A percentile compares a stretch with the other conserved stretches of the same genome.
These are phyloP conservation scores for Scaeva pyrastri DNA, from an alignment of 2,888 invertebrate genomes.

Conservation along the genomic window DNA sequence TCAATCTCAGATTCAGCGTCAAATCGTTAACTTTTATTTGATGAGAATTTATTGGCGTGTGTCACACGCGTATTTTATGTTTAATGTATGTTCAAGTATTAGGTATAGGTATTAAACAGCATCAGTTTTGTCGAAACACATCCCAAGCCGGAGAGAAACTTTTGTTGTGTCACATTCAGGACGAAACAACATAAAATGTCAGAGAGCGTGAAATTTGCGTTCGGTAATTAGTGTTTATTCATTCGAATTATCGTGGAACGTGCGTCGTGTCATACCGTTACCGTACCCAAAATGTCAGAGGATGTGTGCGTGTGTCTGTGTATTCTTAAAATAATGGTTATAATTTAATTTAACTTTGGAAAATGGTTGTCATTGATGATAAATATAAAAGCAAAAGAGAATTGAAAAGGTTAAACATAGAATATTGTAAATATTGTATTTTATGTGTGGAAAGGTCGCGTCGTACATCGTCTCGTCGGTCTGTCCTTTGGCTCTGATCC, in stretches of 20 bases:
- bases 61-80: background rate
- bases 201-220: conserved; percentile 18
- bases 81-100: background rate
- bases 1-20: background rate
- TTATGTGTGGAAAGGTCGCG: background rate
- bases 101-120: background rate
- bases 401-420: conserved; percentile 19
- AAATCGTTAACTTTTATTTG: background rate
- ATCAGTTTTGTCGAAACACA: background rate
- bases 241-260: conserved; percentile 12
- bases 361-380: conserved; percentile 9
- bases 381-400: background rate
- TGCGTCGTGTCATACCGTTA: background rate
- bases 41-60: conserved; percentile 12
- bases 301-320: background rate
- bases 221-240: conserved; percentile 52
- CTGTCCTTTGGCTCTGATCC: too few relatives aligned
- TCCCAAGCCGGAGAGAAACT: background rate
- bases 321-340: conserved; percentile 20
- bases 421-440: conserved; percentile 17
- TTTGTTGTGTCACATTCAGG: background rate
- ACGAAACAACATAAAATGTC: conserved; percentile 7
- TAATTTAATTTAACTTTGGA: conserved; percentile 40
- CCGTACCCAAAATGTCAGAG: too few relatives aligned
- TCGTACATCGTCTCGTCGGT: too few relatives aligned